Conservation (phyloP, 2,888 invertebrate genomes). For the Patella ulyssiponensis region DNA sequence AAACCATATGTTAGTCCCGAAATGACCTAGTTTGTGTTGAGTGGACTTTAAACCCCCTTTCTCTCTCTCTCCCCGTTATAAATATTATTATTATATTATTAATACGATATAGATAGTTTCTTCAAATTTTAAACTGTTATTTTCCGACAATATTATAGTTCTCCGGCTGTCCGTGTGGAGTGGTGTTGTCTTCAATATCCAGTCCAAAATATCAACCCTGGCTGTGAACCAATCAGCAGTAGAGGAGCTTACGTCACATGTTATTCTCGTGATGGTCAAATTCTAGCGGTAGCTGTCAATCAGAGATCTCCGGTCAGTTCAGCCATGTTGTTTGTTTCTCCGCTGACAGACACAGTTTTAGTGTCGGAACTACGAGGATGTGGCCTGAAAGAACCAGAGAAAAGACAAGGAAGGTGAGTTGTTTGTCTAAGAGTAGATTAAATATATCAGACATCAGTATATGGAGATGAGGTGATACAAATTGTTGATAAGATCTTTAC, state of each 20-base stretch:
- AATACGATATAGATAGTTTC: not conserved
- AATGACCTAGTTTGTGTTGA: no score
- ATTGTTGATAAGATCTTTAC: no score
- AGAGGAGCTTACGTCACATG: conserved; percentile 57
- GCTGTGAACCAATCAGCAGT: conserved; percentile 54
- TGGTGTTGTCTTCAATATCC: conserved; percentile 60
- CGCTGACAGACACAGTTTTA: conserved; percentile 62
- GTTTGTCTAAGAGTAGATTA: no score
- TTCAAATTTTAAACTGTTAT: not conserved
- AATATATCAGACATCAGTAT: no score
- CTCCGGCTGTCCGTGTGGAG: conserved; percentile 48
- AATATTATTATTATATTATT: not conserved
- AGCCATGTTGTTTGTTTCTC: conserved; percentile 64
- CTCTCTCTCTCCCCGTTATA: not conserved
- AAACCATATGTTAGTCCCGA: not conserved
- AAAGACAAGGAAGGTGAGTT: conserved; percentile 46
- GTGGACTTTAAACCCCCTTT: no score
- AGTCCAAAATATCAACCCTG: conserved; percentile 49
- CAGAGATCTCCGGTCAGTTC: conserved; percentile 58
- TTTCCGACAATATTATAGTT: conserved; percentile 32
- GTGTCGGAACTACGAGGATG: conserved; percentile 59
- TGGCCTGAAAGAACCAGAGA: conserved; percentile 47
- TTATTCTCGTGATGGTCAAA: conserved; percentile 63
- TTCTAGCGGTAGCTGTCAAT: conserved; percentile 68
- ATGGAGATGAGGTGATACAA: no score